phyloP scores from a whole-genome alignment of 2,888 invertebrate species.

The Hypena proboscidalis region DNA sequence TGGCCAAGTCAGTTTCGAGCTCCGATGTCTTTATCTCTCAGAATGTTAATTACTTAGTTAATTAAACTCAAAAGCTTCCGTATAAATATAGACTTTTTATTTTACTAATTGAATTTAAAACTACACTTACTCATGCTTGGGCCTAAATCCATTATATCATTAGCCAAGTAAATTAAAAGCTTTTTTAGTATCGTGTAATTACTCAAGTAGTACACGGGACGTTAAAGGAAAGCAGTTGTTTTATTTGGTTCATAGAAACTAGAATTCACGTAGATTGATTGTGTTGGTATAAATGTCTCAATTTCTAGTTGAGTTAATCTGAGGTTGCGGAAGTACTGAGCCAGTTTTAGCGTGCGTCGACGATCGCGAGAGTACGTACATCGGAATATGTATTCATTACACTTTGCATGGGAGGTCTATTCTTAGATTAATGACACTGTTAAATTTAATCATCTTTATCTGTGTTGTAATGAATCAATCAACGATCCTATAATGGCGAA shows the following conservation, averaged over 20 bases:
- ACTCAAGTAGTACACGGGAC: constrained; percentile 24
- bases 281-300: constrained; percentile 44
- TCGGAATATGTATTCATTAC: constrained; percentile 56
- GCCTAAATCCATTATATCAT: constrained; percentile 31
- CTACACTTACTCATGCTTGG: constrained; percentile 11
- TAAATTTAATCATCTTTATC: constrained; percentile 53
- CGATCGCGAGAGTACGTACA: constrained; percentile 30
- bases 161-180: constrained; percentile 19
- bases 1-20: no score
- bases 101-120: constrained; percentile 1
- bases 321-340: constrained; percentile 54
- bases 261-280: constrained; percentile 41
- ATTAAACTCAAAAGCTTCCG: neutral
- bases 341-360: constrained; percentile 51
- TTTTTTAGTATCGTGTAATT: constrained; percentile 29
- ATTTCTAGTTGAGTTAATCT: constrained; percentile 37
- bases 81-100: neutral
- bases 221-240: constrained; percentile 42
- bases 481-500: constrained; percentile 42
- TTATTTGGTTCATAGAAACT: constrained; percentile 50
- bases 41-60: constrained; percentile 1
- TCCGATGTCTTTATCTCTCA: no score
- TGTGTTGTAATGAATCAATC: constrained; percentile 50
- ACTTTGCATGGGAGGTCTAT: constrained; percentile 59
- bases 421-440: constrained; percentile 49